Evolutionary conservation across 2,113 vertebrate species (phyloP), one percentile per base, ranked within the genome.

Genomic region (Chlamydotis undulata): DNA sequence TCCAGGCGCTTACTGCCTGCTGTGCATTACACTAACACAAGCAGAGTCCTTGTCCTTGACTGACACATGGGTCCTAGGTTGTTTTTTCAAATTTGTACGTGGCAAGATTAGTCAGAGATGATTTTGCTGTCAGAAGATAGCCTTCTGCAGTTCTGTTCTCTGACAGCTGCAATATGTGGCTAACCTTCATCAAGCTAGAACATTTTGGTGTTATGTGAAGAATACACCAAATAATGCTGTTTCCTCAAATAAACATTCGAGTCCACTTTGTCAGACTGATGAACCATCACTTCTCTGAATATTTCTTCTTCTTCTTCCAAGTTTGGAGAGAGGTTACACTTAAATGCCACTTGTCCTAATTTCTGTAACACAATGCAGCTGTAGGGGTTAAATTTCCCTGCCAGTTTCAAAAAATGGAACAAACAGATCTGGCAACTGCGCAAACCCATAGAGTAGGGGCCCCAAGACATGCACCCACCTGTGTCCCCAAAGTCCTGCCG

Each of bases 91-190:
- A 87, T 26, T 43, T 63, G 63, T 71, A 19, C 65, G 45, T 64
- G 67, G 57, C 67, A 85, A 88, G 89, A 95, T 94, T 94, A 96
- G 82, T 93, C 96, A 97, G 87, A 94, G 87, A 93, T 80, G 78
- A 95, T 96, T 94, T 71, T 94, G 93, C 95, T 93, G 90, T 96
- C 94, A 96, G 78, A 82, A 95, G 91, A 68, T 19, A 79, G 94
- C 8, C 67, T 86, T 88, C 22, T 77, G 82, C 82, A 63, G 84
- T 13, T 83, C 93, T 91, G 39, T 24, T 92, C 77, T 35, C 33
- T 87, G 93, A 91, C 93, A 97, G 91, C 94, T 90, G 87, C 90
- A 88, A 69, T 76, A 67, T 87, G 89, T 84, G 89, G 53, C 93
- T 94, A 96, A 93, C 91, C 91, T 94, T 94, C 91, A 79, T 71